Evolutionary conservation across 2,888 invertebrate genomes (phyloP), one percentile per base, ranked within the genome.

Genomic region (Aquatica leii): DNA sequence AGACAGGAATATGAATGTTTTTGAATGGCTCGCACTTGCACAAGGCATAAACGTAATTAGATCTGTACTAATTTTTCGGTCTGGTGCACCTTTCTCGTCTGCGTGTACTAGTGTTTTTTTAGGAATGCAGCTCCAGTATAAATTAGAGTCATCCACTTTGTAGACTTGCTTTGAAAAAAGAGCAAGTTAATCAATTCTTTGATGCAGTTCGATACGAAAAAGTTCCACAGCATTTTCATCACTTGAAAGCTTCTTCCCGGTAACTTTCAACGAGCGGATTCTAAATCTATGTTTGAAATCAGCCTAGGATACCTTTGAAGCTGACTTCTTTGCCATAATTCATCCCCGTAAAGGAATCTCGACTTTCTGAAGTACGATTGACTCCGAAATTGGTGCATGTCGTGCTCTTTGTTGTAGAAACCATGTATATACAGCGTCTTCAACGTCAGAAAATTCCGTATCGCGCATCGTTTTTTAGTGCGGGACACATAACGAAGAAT

Each of bases 251-350:
- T 37, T 37, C 14, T 43, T 17, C 1, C n/a, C 41, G 4, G 41
- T 43, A 8, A 43, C 14, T 43, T 43, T 43, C 14, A 69, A 48
- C 15, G 37, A 51, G 18, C 68, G 56, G 35, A 71, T 69, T 49
- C 68, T 64, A 61, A 51, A 60, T 34, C 62, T 59, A 9, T 57
- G 59, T 54, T 68, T 71, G 53, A 48, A 68, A 49, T 60, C 67
- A 68, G 54, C 67, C 62, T 21, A 34, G 12, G 46, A 67, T 71
- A 51, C 69, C 69, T 53, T 43, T 55, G 55, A 69, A 70, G 12
- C n/a, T n/a, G n/a, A n/a, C n/a, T 62, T 49, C 59, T 17, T 62
- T 54, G 43, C 46, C 24, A 34, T 56, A 20, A 34, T 15, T 56
- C 4, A 60, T 35, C 43, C 57, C 24, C 6, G 40, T 37, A 46